A percentile compares a stretch with the other conserved stretches of the same genome.
Evolutionary conservation across 2,113 vertebrate genomes (phyloP).

Genomic region (Malurus elegans): DNA sequence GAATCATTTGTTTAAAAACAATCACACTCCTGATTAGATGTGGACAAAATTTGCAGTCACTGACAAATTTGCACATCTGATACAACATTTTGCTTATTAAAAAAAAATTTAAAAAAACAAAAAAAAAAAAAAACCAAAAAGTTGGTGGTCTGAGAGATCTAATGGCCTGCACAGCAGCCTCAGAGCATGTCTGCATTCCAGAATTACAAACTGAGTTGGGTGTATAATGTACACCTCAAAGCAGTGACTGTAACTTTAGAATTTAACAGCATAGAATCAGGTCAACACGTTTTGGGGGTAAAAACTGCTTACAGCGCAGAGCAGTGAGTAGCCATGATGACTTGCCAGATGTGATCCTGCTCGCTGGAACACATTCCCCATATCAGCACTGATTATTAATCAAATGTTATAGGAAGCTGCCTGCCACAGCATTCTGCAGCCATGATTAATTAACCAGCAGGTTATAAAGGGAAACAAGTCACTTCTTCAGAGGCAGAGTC

Average conservation of each 20-base stretch:
- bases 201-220: not conserved
- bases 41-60: not conserved
- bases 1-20: not conserved
- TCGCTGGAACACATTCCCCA: not conserved
- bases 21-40: not conserved
- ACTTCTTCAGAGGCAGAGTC: not conserved
- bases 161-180: not conserved
- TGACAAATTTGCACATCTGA: not conserved
- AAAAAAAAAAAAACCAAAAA: not conserved
- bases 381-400: slow-evolving; percentile 54
- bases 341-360: slow-evolving; percentile 30
- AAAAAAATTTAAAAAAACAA: not conserved
- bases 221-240: not conserved
- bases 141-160: not conserved
- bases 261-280: not conserved
- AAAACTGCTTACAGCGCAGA: not conserved
- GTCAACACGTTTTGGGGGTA: not conserved
- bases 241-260: not conserved
- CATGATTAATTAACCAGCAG: slow-evolving; percentile 43
- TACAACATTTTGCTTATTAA: not conserved
- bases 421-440: slow-evolving; percentile 40
- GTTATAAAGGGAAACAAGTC: not conserved
- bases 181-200: not conserved
- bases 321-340: not conserved
- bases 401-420: slow-evolving; percentile 36